Percentiles rank a stretch among this genome's conserved stretches.
Evolutionary conservation across 2,113 vertebrate genomes (phyloP).

Genomic region (Seriola dumerili): DNA sequence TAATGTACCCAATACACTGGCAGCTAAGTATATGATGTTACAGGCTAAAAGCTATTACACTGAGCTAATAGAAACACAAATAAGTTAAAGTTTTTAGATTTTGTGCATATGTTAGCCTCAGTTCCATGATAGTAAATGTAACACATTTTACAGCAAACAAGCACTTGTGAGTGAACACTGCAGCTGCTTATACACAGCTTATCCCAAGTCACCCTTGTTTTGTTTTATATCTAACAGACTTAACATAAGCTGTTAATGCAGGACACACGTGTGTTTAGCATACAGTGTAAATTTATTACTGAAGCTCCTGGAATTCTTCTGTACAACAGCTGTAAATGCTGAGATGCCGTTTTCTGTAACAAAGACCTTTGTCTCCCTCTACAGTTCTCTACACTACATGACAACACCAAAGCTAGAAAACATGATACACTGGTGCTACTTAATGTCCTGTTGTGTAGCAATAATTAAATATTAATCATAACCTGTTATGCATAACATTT

Average conservation of each 20-base stretch:
- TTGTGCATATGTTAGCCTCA: neutral
- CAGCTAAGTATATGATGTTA: neutral
- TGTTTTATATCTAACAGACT: too few relatives aligned
- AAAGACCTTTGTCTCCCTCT: constrained; percentile 67
- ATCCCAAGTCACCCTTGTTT: too few relatives aligned
- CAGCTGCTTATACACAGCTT: neutral
- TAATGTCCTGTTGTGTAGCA: neutral
- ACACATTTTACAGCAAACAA: too few relatives aligned
- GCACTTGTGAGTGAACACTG: neutral
- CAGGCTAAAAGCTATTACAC: too few relatives aligned
- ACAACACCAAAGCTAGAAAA: constrained; percentile 19
- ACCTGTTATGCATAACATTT: neutral
- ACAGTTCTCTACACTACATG: constrained; percentile 11
- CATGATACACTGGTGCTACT: neutral
- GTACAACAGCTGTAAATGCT: neutral
- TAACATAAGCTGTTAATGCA: neutral
- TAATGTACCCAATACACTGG: neutral
- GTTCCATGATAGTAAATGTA: too few relatives aligned
- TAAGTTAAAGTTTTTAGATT: neutral
- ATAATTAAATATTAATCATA: neutral
- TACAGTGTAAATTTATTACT: neutral
- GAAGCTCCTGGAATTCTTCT: accelerated
- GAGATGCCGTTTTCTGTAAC: neutral
- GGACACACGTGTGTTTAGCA: neutral
- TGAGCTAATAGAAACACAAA: neutral